These are phyloP conservation scores for Regulus satrapa DNA, from an alignment of 2,113 vertebrate species.

Conservation along the genomic window DNA sequence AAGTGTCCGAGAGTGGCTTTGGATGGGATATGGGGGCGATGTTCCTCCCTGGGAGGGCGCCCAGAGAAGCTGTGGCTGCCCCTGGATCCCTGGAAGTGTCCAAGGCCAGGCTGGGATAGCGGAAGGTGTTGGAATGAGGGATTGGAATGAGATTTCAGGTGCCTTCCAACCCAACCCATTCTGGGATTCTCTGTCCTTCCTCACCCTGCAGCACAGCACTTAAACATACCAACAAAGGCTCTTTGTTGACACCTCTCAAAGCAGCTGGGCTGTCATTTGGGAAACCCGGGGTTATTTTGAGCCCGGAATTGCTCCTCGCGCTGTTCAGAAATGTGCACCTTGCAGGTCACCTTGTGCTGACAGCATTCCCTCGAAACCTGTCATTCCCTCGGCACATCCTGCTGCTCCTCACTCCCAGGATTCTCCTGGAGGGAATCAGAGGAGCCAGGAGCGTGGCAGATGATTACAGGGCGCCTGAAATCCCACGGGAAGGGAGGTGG, in stretches of 20 bases:
- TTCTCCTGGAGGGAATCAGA: no score
- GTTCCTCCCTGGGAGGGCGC: background rate
- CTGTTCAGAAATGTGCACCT: background rate
- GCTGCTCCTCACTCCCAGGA: background rate
- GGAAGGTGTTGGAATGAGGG: background rate
- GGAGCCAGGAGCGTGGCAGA: background rate
- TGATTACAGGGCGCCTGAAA: background rate
- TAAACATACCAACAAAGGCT: background rate
- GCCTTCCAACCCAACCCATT: background rate
- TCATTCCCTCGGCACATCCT: background rate
- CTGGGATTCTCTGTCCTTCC: background rate
- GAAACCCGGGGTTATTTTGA: background rate
- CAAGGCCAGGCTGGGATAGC: accelerated
- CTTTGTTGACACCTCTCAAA: background rate
- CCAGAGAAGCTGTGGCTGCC: background rate
- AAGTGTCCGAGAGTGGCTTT: background rate
- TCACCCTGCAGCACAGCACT: background rate
- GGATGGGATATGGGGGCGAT: background rate
- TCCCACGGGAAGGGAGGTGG: background rate
- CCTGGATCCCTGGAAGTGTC: background rate
- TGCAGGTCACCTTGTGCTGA: background rate
- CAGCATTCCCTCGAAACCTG: background rate
- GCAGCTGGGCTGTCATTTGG: background rate
- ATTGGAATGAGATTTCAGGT: background rate
- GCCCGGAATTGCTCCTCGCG: background rate